These are phyloP conservation scores for Ranitomeya variabilis DNA, from an alignment of 2,113 vertebrate genomes.

Conservation along the genomic window DNA sequence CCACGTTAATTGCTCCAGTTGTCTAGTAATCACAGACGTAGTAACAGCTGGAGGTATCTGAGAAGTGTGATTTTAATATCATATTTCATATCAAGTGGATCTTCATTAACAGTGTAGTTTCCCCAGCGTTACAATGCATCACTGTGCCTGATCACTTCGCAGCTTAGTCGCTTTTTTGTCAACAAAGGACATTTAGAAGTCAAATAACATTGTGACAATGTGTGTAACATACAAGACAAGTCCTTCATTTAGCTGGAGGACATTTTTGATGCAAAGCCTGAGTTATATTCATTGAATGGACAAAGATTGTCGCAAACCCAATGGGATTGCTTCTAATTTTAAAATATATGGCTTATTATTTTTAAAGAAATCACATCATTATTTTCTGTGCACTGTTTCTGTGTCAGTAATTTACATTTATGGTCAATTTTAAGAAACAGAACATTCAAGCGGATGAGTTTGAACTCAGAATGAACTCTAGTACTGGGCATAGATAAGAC, in stretches of 20 bases:
- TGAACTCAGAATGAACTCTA: too few relatives aligned
- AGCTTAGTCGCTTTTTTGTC: constrained; percentile 28
- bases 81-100: constrained; percentile 25
- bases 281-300: not conserved
- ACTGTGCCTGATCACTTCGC: not conserved
- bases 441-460: too few relatives aligned
- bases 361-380: too few relatives aligned
- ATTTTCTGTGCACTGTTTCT: too few relatives aligned
- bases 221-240: not conserved
- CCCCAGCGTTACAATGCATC: constrained; percentile 15
- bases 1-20: not conserved
- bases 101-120: constrained; percentile 47
- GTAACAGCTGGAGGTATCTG: constrained; percentile 42
- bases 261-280: not conserved
- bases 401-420: too few relatives aligned
- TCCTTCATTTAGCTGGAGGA: not conserved
- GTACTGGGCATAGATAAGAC: too few relatives aligned
- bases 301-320: not conserved
- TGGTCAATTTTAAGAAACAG: too few relatives aligned
- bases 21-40: constrained; percentile 18
- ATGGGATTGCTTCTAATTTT: not conserved
- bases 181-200: constrained; percentile 47
- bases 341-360: too few relatives aligned
- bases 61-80: constrained; percentile 52
- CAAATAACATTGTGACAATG: not conserved